Conservation (phyloP, 2,797 vertebrate genomes). For the Oreochromis grahami region DNA sequence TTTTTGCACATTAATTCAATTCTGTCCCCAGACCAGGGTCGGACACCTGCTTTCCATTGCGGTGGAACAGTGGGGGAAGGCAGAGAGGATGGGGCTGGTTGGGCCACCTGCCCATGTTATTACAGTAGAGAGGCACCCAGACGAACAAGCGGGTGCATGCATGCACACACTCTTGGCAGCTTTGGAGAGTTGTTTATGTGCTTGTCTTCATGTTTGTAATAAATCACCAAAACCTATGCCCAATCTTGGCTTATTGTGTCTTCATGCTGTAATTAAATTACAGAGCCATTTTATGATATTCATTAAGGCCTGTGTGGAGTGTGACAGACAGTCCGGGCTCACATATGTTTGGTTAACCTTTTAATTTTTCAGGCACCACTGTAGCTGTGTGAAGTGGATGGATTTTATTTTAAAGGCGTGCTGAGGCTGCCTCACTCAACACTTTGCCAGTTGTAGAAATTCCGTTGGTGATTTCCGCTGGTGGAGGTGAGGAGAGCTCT, state of each 20-base stretch:
- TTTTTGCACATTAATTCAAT: conserved; percentile 82
- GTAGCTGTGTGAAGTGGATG: conserved; percentile 33
- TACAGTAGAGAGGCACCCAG: conserved; percentile 61
- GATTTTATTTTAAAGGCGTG: conserved; percentile 21
- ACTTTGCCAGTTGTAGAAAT: conserved; percentile 50
- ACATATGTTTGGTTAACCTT: conserved; percentile 53
- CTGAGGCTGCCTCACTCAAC: conserved; percentile 33
- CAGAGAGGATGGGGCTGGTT: conserved; percentile 29
- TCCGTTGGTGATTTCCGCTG: conserved; percentile 53
- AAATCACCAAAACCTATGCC: conserved; percentile 13
- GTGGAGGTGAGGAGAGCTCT: conserved; percentile 59
- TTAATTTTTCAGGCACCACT: conserved; percentile 15
- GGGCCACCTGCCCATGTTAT: conserved; percentile 78
- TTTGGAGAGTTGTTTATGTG: conserved; percentile 28
- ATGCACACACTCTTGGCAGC: conserved; percentile 2
- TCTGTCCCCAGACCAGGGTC: conserved; percentile 73
- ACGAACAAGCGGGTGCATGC: conserved; percentile 6
- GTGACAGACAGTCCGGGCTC: conserved; percentile 25
- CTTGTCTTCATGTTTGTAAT: conserved; percentile 33
- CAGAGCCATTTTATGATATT: conserved; percentile 35
- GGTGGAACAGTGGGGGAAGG: conserved; percentile 30
- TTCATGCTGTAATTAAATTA: background rate
- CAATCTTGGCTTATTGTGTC: background rate
- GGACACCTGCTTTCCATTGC: conserved; percentile 81
- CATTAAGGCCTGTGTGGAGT: conserved; percentile 18